These are phyloP conservation scores for Pseudochirops corinnae DNA, from an alignment of 2,797 vertebrate genomes.

Conservation along the genomic window DNA sequence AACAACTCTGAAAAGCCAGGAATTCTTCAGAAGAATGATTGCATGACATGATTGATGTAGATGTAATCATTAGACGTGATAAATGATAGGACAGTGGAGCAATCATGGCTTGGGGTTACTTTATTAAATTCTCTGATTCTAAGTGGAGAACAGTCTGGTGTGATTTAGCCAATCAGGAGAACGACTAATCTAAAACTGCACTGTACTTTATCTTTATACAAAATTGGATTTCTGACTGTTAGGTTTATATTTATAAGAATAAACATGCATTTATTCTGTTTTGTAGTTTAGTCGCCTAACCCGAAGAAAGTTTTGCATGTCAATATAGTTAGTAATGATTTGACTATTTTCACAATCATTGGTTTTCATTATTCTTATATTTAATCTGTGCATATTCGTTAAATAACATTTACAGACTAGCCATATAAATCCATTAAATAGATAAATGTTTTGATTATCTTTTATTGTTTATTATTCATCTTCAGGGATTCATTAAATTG, in stretches of 20 bases:
- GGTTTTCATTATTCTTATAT: slow-evolving; percentile 83
- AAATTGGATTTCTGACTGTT: slow-evolving; percentile 38
- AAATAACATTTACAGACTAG: slow-evolving; percentile 94
- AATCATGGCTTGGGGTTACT: not conserved
- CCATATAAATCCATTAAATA: slow-evolving; percentile 97
- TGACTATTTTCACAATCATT: slow-evolving; percentile 81
- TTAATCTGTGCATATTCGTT: slow-evolving; percentile 83
- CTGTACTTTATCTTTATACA: slow-evolving; percentile 49
- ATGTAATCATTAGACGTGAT: slow-evolving; percentile 47
- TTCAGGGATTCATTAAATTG: slow-evolving; percentile 97
- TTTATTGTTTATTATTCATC: slow-evolving; percentile 95
- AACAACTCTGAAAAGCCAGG: slow-evolving; percentile 11
- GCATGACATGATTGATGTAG: not conserved
- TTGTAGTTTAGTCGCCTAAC: slow-evolving; percentile 34
- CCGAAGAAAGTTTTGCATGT: slow-evolving; percentile 7
- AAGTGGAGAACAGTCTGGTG: not conserved
- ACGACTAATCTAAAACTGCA: slow-evolving; percentile 39
- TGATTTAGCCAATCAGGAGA: slow-evolving; percentile 29
- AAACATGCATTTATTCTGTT: slow-evolving; percentile 27
- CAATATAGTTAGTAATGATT: slow-evolving; percentile 51
- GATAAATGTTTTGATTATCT: slow-evolving; percentile 98
- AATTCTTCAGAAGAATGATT: slow-evolving; percentile 36
- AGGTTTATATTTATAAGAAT: slow-evolving; percentile 20
- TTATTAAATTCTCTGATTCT: slow-evolving; percentile 55
- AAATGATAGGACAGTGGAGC: slow-evolving; percentile 19